Conservation (phyloP, 2,113 vertebrate genomes). For the Archilochus colubris region DNA sequence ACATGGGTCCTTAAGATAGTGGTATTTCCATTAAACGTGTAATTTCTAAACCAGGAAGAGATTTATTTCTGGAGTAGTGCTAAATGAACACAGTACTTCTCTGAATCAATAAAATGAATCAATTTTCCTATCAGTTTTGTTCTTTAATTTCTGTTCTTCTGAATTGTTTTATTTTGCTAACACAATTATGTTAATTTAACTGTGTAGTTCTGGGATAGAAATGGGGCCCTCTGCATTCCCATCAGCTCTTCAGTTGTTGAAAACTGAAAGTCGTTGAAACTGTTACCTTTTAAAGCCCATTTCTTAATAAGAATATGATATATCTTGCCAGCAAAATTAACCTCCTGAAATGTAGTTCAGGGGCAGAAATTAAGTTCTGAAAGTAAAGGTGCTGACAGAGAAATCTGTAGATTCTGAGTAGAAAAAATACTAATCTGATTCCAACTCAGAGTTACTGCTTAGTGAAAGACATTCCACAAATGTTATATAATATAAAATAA, state of each 20-base stretch:
- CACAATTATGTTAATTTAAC: neutral
- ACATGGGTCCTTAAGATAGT: neutral
- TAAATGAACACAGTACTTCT: neutral
- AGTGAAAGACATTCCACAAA: neutral
- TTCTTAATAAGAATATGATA: neutral
- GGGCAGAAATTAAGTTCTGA: neutral
- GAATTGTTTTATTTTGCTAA: conserved; percentile 26
- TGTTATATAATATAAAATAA: neutral
- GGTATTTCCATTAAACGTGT: neutral
- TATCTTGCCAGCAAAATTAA: neutral
- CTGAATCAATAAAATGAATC: conserved; percentile 10
- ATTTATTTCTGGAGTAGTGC: neutral
- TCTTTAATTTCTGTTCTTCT: neutral
- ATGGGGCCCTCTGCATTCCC: neutral
- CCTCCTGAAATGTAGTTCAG: neutral
- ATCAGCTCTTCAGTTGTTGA: neutral
- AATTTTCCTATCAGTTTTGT: neutral
- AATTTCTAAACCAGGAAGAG: neutral
- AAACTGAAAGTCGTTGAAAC: neutral
- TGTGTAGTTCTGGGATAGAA: neutral
- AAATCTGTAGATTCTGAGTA: neutral
- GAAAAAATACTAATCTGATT: neutral
- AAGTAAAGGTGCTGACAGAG: neutral
- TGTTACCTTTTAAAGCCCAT: neutral
- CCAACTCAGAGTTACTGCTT: neutral